A percentile compares a stretch with the other conserved stretches of the same genome.
Evolutionary conservation across 1,140 invertebrate genomes (phyloP).

Genomic region (Xylocopa sonorina): DNA sequence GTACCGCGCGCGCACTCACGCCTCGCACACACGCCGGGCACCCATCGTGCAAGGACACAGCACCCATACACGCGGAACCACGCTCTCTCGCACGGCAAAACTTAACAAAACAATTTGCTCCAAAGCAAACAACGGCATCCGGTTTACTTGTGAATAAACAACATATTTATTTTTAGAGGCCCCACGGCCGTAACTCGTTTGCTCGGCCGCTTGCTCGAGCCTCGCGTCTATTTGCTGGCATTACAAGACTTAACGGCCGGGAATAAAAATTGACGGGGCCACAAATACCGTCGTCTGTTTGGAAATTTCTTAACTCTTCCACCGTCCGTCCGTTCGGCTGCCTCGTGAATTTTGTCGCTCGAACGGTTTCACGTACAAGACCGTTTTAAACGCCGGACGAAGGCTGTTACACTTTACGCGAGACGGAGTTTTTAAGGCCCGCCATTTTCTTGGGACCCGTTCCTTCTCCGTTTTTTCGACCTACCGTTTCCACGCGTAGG

Average conservation of each 20-base stretch:
- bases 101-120: slow-evolving; percentile 83
- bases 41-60: slow-evolving; percentile 25
- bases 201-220: slow-evolving; percentile 56
- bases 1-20: not conserved
- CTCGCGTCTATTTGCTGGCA: slow-evolving; percentile 58
- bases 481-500: not conserved
- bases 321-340: too few relatives aligned
- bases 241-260: slow-evolving; percentile 58
- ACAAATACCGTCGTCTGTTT: slow-evolving; percentile 26
- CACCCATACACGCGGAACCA: slow-evolving; percentile 26
- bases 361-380: not conserved
- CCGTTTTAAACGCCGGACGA: not conserved
- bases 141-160: slow-evolving; percentile 83
- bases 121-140: slow-evolving; percentile 83
- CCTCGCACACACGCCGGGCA: not conserved
- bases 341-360: not conserved
- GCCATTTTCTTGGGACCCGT: not conserved
- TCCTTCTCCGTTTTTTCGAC: not conserved
- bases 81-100: slow-evolving; percentile 73
- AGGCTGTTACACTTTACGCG: not conserved
- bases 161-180: slow-evolving; percentile 83
- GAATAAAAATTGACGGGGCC: slow-evolving; percentile 57
- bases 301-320: slow-evolving; percentile 32
- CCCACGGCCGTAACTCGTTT: slow-evolving; percentile 72
- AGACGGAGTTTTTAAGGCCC: not conserved